Evolutionary conservation across 2,888 invertebrate genomes (phyloP).

Genomic region (Drosophila kanekoi): DNA sequence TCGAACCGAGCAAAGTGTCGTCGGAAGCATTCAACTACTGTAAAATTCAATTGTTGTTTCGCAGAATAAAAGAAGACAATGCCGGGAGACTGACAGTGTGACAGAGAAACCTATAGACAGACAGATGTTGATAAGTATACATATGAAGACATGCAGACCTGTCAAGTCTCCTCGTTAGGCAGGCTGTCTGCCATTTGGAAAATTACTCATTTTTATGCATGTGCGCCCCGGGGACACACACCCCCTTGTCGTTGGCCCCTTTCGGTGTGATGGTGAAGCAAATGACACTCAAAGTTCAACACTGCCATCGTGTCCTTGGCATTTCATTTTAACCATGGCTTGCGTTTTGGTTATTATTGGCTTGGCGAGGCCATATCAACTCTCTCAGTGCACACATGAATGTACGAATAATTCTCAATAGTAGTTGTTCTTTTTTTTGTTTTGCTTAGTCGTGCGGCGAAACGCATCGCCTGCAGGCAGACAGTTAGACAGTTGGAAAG

Average conservation of each 20-base stretch:
- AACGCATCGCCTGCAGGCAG: constrained; percentile 35
- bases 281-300: constrained; percentile 70
- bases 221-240: constrained; percentile 31
- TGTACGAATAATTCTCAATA: constrained; percentile 28
- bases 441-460: constrained; percentile 35
- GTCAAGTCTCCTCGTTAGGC: constrained; percentile 56
- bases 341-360: constrained; percentile 65
- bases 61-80: constrained; percentile 19
- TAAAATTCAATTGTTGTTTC: constrained; percentile 51
- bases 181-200: constrained; percentile 48
- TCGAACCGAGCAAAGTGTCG: background rate
- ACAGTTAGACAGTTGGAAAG: constrained; percentile 22
- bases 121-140: constrained; percentile 22
- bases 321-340: constrained; percentile 60
- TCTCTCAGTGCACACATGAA: constrained; percentile 35
- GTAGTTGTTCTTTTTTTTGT: constrained; percentile 2
- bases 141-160: constrained; percentile 19
- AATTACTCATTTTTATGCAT: constrained; percentile 54
- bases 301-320: constrained; percentile 67
- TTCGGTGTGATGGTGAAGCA: constrained; percentile 14
- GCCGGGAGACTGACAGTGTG: constrained; percentile 13
- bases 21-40: constrained; percentile 17
- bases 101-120: constrained; percentile 16
- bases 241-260: constrained; percentile 13
- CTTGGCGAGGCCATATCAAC: constrained; percentile 45